These are phyloP conservation scores for Danionella cerebrum DNA, from an alignment of 2,113 vertebrate species.

Conservation along the genomic window DNA sequence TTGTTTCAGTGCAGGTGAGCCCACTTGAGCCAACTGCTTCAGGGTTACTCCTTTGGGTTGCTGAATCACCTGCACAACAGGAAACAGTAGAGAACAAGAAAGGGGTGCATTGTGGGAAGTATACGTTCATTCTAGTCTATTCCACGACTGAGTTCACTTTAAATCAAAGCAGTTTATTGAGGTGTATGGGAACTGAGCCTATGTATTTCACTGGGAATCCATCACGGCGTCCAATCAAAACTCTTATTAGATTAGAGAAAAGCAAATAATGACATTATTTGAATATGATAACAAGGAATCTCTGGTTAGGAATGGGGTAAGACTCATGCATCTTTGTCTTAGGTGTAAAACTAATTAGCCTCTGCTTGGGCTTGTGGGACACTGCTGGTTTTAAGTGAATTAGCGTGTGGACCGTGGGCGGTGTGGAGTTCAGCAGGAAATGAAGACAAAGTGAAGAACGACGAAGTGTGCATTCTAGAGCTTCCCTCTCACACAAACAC, in stretches of 20 bases:
- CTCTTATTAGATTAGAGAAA: conserved; percentile 35
- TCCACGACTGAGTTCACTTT: no score
- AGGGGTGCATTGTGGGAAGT: no score
- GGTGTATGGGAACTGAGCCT: conserved; percentile 24
- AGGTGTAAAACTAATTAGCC: conserved; percentile 19
- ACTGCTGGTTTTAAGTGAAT: conserved; percentile 42
- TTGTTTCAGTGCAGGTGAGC: no score
- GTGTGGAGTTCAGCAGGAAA: conserved; percentile 36
- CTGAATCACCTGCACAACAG: no score
- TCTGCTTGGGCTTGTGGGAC: conserved; percentile 22
- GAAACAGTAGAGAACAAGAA: no score
- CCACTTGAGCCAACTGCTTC: no score
- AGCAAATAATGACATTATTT: conserved; percentile 32
- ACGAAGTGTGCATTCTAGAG: not conserved
- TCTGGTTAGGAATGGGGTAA: conserved; percentile 11
- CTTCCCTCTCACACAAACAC: not conserved
- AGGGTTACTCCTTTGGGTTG: no score
- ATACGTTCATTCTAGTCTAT: no score
- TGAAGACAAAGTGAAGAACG: conserved; percentile 45
- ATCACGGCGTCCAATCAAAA: conserved; percentile 32
- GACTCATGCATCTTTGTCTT: conserved; percentile 26
- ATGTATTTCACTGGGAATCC: conserved; percentile 22
- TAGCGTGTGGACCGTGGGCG: conserved; percentile 38
- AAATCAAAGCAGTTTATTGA: conserved; percentile 9
- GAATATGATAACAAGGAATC: conserved; percentile 28